Conservation (phyloP, 2,797 vertebrate species). For the Sebastes oblongus region DNA sequence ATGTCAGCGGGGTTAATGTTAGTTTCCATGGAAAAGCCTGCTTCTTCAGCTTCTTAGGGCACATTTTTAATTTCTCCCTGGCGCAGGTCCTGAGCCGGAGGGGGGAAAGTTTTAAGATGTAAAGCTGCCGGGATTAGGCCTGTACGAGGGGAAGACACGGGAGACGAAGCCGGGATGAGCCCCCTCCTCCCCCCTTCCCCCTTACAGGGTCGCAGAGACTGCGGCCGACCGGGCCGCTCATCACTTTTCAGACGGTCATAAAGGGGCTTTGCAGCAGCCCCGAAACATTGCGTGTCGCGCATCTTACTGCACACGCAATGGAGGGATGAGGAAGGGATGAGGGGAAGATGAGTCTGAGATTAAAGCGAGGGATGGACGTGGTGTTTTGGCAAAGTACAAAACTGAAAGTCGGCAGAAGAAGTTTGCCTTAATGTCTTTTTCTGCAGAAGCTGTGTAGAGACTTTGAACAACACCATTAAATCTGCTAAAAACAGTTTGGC, state of each 20-base stretch:
- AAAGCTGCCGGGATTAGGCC: slow-evolving; percentile 76
- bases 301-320: slow-evolving; percentile 50
- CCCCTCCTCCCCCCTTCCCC: not conserved
- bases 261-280: slow-evolving; percentile 46
- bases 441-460: not conserved
- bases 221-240: slow-evolving; percentile 29
- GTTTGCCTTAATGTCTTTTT: not conserved
- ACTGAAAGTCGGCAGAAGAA: slow-evolving; percentile 8
- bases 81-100: slow-evolving; percentile 49
- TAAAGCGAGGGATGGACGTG: slow-evolving; percentile 40
- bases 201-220: slow-evolving; percentile 13
- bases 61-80: slow-evolving; percentile 67
- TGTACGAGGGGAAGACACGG: slow-evolving; percentile 61
- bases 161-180: slow-evolving; percentile 60
- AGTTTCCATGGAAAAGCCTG: slow-evolving; percentile 50
- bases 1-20: slow-evolving; percentile 44
- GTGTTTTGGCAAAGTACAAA: slow-evolving; percentile 30
- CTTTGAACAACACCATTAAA: not conserved
- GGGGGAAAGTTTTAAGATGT: slow-evolving; percentile 66
- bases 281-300: slow-evolving; percentile 14
- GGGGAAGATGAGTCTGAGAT: slow-evolving; percentile 57
- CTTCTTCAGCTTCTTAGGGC: slow-evolving; percentile 56
- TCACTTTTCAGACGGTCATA: slow-evolving; percentile 45
- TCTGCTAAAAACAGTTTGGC: not conserved
- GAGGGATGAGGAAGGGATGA: slow-evolving; percentile 53